Conservation (phyloP, 2,113 vertebrate species). For the Lynx canadensis region DNA sequence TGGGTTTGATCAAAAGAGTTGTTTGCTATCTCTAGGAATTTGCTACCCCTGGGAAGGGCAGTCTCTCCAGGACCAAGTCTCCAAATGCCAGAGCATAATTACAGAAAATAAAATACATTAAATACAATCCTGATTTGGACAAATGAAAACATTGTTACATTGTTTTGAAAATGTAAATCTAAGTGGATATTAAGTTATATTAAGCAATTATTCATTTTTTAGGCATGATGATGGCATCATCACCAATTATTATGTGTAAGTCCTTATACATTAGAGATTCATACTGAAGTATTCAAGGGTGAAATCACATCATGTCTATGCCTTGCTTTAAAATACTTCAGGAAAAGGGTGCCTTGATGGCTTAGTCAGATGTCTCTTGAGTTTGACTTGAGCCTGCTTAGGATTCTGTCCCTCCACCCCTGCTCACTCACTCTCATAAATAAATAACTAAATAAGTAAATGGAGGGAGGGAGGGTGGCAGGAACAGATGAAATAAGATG, state of each 20-base stretch:
- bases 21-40: not conserved
- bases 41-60: not conserved
- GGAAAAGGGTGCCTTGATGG: not conserved
- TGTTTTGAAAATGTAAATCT: constrained; percentile 18
- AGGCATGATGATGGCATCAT: not conserved
- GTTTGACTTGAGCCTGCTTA: too few species aligned
- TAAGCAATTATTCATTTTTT: constrained; percentile 9
- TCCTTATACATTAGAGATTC: not conserved
- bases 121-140: not conserved
- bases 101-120: not conserved
- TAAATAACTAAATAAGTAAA: too few species aligned
- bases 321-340: constrained; percentile 5
- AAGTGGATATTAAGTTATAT: not conserved
- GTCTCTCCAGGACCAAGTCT: not conserved
- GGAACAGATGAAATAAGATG: not conserved
- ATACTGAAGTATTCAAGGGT: not conserved
- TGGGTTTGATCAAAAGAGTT: not conserved
- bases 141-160: not conserved
- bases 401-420: too few species aligned
- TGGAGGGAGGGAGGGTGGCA: not conserved
- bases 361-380: too few species aligned
- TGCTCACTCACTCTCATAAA: too few species aligned
- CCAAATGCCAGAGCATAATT: not conserved
- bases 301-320: not conserved
- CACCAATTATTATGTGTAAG: not conserved